Evolutionary conservation across 2,888 invertebrate genomes (phyloP).

Genomic region (Torymus auratus): DNA sequence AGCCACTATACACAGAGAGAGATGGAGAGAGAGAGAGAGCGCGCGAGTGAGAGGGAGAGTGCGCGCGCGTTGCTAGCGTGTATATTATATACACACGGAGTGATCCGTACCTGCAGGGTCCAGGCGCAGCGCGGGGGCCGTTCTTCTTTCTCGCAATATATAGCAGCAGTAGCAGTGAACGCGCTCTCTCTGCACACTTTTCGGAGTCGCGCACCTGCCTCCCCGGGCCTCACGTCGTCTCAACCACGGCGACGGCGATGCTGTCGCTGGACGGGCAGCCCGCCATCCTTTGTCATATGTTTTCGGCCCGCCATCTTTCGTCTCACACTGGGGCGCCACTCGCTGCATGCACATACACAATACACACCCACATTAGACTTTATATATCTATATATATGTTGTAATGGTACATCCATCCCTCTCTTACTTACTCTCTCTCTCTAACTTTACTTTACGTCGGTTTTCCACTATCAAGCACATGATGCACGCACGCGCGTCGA

Average conservation of each 20-base stretch:
- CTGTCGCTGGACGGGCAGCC: slow-evolving; percentile 57
- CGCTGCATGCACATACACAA: too few species aligned
- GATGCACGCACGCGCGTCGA: neutral
- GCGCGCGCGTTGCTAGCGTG: too few species aligned
- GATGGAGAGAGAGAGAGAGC: neutral
- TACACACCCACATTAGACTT: too few species aligned
- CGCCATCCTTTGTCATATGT: slow-evolving; percentile 75
- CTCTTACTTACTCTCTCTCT: too few species aligned
- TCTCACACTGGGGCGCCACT: too few species aligned
- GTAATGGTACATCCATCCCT: too few species aligned
- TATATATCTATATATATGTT: too few species aligned
- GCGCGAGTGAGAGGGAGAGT: too few species aligned
- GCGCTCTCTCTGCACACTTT: neutral
- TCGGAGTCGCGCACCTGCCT: neutral
- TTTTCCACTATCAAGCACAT: neutral
- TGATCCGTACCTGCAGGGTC: slow-evolving; percentile 42
- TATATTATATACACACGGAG: too few species aligned
- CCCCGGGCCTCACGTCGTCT: neutral
- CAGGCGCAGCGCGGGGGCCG: slow-evolving; percentile 13
- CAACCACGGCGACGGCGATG: neutral
- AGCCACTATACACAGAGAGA: neutral
- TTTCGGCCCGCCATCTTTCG: slow-evolving; percentile 72
- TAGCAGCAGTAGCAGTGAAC: neutral
- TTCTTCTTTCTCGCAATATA: neutral
- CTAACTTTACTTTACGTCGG: too few species aligned